Evolutionary conservation across 2,888 invertebrate species (phyloP), one percentile per base, ranked within the genome.

Genomic region (Polymixis lichenea): DNA sequence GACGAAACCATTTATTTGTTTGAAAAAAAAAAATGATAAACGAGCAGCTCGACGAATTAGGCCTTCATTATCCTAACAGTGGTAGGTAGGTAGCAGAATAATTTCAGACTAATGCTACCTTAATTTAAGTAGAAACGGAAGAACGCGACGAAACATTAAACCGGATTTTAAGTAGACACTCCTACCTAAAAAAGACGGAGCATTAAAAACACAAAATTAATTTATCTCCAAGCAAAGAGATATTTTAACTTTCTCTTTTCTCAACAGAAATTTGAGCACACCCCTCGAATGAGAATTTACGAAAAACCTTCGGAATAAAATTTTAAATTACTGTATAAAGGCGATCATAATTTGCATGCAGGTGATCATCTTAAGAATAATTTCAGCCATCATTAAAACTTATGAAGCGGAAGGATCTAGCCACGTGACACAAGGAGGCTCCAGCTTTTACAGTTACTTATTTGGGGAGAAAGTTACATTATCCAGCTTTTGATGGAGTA

Each of bases 361-460:
- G 89, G 89, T 90, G 90, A 91, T 91, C 88, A 90, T 86, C 87
- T 84, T 83, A 70, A 75, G 85, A 89, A 88, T 88, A 90, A 90
- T 85, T 91, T 89, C 72, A 85, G 90, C 84, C 89, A 85, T 93
- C 91, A 90, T 92, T 93, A 92, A 93, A 93, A 92, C 89, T 92
- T 92, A 88, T 89, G 87, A 88, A 77, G 82, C 62, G 61, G 80
- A 87, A 81, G 86, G 78, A 85, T 55, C 25, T 77, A 51, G 71
- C 65, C 75, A 77, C 55, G 85, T 77, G 77, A 60, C 62, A 71
- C 67, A 67, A 69, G 19, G 69, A 72, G 67, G 68, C 71, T 65
- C 43, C 32, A 51, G 70, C 66, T 76, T 80, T 68, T 65, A 49
- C 46, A 75, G 53, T 72, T 69, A 67, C 25, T 65, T 75, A 73